phyloP scores from a whole-genome alignment of 2,113 vertebrate species.

The Pomatostomus ruficeps region DNA sequence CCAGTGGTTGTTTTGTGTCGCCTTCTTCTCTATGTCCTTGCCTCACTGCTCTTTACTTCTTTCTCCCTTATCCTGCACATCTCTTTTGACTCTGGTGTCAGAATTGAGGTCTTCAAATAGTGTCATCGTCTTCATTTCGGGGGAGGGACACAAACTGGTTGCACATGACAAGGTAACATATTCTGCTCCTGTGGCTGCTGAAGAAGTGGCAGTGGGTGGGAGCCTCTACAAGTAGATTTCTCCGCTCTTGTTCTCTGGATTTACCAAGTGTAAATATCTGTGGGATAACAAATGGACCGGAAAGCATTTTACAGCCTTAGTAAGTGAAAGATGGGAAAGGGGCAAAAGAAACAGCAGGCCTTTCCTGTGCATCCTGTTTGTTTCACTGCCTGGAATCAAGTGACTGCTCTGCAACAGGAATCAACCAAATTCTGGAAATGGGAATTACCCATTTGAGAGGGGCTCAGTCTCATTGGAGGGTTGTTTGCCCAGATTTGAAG shows the following conservation, averaged over 20 bases:
- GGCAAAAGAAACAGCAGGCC: not conserved
- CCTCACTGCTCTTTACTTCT: not conserved
- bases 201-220: not conserved
- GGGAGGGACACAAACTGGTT: not conserved
- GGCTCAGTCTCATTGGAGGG: rapidly evolving
- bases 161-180: not conserved
- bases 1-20: not conserved
- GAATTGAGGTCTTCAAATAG: not conserved
- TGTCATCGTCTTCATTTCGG: not conserved
- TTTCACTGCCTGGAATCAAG: not conserved
- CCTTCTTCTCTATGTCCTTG: rapidly evolving
- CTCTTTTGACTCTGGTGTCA: not conserved
- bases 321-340: not conserved
- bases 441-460: not conserved
- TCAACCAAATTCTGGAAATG: not conserved
- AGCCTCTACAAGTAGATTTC: not conserved
- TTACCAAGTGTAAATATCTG: not conserved
- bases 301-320: not conserved
- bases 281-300: not conserved
- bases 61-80: not conserved
- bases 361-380: not conserved
- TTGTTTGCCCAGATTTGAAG: not conserved
- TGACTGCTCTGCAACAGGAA: not conserved
- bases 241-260: not conserved
- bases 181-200: not conserved